Evolutionary conservation across 1,140 invertebrate species (phyloP).

Genomic region (Tenebrio molitor): DNA sequence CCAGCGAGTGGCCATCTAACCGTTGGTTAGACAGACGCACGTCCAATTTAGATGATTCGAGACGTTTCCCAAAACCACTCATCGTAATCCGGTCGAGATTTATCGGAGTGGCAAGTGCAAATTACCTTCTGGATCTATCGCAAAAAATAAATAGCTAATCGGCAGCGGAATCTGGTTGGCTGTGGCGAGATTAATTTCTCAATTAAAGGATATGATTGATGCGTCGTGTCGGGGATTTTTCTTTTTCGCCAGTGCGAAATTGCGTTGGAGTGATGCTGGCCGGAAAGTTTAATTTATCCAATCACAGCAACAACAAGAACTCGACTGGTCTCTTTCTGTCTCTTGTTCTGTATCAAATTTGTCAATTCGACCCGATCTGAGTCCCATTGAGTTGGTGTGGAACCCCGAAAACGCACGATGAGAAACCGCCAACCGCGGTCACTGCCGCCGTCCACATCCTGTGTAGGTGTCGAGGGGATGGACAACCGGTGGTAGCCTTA

Average conservation of each 20-base stretch:
- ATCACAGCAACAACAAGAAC: no score
- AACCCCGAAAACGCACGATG: no score
- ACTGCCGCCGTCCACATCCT: no score
- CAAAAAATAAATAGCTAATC: not conserved
- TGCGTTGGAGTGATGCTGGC: no score
- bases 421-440: no score
- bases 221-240: not conserved
- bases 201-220: slow-evolving; percentile 17
- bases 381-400: no score
- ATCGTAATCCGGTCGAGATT: not conserved
- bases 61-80: not conserved
- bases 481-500: slow-evolving; percentile 47
- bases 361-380: no score
- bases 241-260: no score
- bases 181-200: slow-evolving; percentile 30
- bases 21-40: no score
- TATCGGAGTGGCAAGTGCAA: slow-evolving; percentile 4
- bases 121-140: not conserved
- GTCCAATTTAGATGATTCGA: not conserved
- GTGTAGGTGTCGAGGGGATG: not conserved
- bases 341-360: no score
- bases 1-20: slow-evolving; percentile 23
- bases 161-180: not conserved
- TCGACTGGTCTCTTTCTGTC: no score
- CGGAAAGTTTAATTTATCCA: no score